Conservation (phyloP, 2,888 invertebrate genomes). For the Hipparchia semele region DNA sequence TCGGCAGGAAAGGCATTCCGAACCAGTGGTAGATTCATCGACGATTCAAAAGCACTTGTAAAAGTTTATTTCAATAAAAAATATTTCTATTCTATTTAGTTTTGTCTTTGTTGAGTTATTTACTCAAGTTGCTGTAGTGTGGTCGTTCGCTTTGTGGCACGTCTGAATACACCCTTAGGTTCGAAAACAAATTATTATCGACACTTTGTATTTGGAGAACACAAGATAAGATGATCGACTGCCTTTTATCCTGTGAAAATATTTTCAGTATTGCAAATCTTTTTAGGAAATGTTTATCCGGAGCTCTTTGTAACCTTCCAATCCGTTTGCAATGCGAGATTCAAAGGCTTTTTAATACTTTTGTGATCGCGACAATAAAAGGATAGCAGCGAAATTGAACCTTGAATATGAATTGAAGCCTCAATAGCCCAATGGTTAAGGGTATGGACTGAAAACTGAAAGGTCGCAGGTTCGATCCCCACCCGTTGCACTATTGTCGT, state of each 20-base stretch:
- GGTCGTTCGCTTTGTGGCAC: too few species aligned
- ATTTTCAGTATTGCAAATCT: constrained; percentile 7
- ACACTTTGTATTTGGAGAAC: constrained; percentile 4
- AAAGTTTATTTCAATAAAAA: too few species aligned
- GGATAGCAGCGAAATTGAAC: not conserved
- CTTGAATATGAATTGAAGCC: not conserved
- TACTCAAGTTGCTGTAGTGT: not conserved
- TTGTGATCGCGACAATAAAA: constrained; percentile 14
- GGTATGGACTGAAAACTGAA: too few species aligned
- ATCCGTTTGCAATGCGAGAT: constrained; percentile 9
- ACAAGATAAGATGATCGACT: constrained; percentile 11
- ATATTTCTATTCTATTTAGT: too few species aligned
- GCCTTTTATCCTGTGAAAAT: constrained; percentile 9
- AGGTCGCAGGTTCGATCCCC: too few species aligned
- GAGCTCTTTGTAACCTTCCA: constrained; percentile 4
- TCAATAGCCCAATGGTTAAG: too few species aligned
- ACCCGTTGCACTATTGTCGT: too few species aligned
- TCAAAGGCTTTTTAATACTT: constrained; percentile 17
- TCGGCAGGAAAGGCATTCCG: too few species aligned
- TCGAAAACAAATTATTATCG: constrained; percentile 2
- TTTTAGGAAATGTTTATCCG: not conserved
- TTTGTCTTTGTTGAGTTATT: too few species aligned
- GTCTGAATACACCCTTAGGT: not conserved
- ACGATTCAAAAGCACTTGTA: too few species aligned
- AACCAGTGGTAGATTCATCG: too few species aligned